A percentile compares a stretch with the other conserved stretches of the same genome.
These are phyloP conservation scores for Mesoclemmys tuberculata DNA, from an alignment of 2,113 vertebrate species.

Conservation along the genomic window DNA sequence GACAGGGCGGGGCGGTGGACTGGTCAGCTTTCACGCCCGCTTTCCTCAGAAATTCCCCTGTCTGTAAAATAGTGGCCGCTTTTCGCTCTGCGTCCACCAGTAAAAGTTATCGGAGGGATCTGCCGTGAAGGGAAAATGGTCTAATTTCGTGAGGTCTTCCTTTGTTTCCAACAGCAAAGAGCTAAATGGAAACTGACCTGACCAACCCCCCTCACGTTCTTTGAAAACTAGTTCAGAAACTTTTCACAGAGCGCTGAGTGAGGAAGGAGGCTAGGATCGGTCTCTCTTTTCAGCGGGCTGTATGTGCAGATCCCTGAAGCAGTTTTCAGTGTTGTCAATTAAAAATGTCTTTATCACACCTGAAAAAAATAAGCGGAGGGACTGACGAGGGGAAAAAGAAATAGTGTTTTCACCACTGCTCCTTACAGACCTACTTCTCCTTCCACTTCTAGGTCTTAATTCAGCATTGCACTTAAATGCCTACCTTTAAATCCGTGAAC, in stretches of 20 bases:
- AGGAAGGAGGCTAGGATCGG: neutral
- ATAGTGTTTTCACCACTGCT: neutral
- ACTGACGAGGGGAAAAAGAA: neutral
- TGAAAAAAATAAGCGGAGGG: neutral
- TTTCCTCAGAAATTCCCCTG: neutral
- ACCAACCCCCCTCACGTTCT: neutral
- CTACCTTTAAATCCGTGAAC: neutral
- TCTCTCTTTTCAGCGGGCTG: neutral
- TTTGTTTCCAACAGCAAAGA: neutral
- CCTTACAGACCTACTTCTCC: neutral
- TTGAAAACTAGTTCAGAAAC: neutral
- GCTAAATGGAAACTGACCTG: neutral
- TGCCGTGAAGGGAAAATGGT: neutral
- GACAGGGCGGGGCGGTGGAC: too few relatives aligned
- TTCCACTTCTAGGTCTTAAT: neutral
- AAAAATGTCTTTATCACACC: neutral
- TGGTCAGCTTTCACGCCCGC: neutral
- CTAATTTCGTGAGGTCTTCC: neutral
- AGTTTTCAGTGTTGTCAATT: neutral
- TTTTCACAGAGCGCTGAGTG: neutral
- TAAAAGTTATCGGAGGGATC: neutral
- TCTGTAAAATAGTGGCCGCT: neutral
- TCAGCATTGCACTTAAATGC: neutral
- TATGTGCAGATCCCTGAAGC: neutral
- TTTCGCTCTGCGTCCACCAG: neutral